phyloP scores from a whole-genome alignment of 2,888 invertebrate species.

The Lissonota sp. region DNA sequence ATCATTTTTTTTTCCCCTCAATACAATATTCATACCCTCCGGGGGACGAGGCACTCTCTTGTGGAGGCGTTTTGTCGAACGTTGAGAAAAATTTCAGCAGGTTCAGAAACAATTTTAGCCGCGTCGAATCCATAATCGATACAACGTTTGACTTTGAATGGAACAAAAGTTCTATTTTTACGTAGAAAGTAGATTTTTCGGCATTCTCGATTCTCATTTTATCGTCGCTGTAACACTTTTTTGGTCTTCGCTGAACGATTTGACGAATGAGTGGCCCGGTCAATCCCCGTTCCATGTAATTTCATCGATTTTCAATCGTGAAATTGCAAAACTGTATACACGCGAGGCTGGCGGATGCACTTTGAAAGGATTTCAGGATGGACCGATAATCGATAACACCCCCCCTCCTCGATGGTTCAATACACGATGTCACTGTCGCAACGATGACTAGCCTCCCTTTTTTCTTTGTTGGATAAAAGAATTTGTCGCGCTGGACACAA shows the following conservation, averaged over 20 bases:
- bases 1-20: background rate
- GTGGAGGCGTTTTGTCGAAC: background rate
- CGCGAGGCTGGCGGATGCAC: conserved; percentile 54
- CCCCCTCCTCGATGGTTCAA: conserved; percentile 18
- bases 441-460: conserved; percentile 34
- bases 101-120: too few relatives aligned
- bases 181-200: background rate
- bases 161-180: too few relatives aligned
- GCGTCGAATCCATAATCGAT: too few relatives aligned
- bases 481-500: conserved; percentile 24
- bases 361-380: conserved; percentile 56
- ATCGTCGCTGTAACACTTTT: conserved; percentile 26
- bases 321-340: conserved; percentile 37
- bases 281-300: conserved; percentile 20
- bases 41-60: background rate
- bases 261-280: conserved; percentile 18
- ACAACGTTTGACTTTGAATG: too few relatives aligned
- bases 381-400: conserved; percentile 55
- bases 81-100: too few relatives aligned
- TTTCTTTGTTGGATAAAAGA: conserved; percentile 40
- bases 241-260: conserved; percentile 8
- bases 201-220: background rate
- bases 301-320: conserved; percentile 49
- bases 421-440: conserved; percentile 3
- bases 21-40: background rate